phyloP scores from a whole-genome alignment of 2,888 invertebrate genomes.

The Tubulanus polymorphus region DNA sequence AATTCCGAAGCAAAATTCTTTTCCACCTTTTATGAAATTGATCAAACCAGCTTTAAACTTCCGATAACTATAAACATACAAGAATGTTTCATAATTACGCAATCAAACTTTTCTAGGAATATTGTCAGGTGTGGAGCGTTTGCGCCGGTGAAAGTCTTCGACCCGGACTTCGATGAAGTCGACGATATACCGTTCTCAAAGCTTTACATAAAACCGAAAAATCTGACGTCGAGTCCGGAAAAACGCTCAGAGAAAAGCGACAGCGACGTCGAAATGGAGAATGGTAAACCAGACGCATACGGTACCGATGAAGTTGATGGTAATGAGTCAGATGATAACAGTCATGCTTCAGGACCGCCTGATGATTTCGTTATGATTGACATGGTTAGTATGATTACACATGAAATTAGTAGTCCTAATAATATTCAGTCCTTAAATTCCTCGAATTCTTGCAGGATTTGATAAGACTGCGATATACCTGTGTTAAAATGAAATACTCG shows the following conservation, averaged over 20 bases:
- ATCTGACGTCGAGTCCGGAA: not conserved
- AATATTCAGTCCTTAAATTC: not conserved
- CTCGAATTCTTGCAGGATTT: not conserved
- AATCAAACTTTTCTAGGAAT: too few species aligned
- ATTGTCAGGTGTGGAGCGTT: too few species aligned
- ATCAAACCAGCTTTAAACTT: too few species aligned
- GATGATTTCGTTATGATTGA: slow-evolving; percentile 71
- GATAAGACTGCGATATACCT: too few species aligned
- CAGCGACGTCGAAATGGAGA: slow-evolving; percentile 7
- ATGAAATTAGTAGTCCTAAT: too few species aligned
- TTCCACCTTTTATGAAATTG: too few species aligned
- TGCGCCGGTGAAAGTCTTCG: slow-evolving; percentile 26
- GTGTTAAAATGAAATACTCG: too few species aligned
- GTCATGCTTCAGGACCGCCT: slow-evolving; percentile 49
- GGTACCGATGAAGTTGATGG: slow-evolving; percentile 13
- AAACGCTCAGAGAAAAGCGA: slow-evolving; percentile 3
- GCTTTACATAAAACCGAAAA: slow-evolving; percentile 28
- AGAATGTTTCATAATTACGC: too few species aligned
- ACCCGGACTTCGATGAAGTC: slow-evolving; percentile 21
- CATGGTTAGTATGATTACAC: slow-evolving; percentile 62
- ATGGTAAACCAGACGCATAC: slow-evolving; percentile 8
- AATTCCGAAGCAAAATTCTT: too few species aligned
- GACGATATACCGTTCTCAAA: slow-evolving; percentile 47
- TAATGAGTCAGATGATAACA: slow-evolving; percentile 26
- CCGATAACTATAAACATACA: too few species aligned